These are phyloP conservation scores for Chlorops oryzae DNA, from an alignment of 1,140 invertebrate species.

Conservation along the genomic window DNA sequence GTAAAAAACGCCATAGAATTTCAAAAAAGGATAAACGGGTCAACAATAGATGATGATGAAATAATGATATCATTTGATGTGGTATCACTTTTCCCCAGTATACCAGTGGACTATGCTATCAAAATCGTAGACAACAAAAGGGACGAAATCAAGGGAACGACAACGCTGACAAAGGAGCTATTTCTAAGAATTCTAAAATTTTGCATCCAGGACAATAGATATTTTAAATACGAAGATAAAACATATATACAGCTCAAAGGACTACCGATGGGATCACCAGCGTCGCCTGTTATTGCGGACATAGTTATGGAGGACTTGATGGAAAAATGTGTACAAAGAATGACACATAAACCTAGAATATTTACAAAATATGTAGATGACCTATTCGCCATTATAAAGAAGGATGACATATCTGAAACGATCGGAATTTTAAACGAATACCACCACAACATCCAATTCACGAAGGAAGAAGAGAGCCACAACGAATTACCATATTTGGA, in stretches of 20 bases:
- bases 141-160: background rate
- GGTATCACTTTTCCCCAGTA: too few relatives aligned
- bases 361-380: slow-evolving; percentile 7
- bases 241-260: background rate
- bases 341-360: background rate
- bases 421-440: background rate
- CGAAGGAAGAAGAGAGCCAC: background rate
- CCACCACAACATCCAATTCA: background rate
- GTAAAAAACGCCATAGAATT: too few relatives aligned
- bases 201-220: background rate
- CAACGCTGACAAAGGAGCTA: slow-evolving; percentile 1
- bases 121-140: too few relatives aligned
- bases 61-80: too few relatives aligned
- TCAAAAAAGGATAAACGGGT: too few relatives aligned
- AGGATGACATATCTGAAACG: background rate
- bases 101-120: too few relatives aligned
- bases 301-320: slow-evolving; percentile 5
- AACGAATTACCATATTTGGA: too few relatives aligned
- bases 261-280: slow-evolving; percentile 5
- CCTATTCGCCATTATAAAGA: background rate
- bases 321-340: background rate
- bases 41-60: too few relatives aligned
- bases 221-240: background rate
- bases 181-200: slow-evolving; percentile 3
- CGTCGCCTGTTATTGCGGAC: slow-evolving; percentile 1